Conservation (phyloP, 2,797 vertebrate species). For the Brachymystax lenok region DNA sequence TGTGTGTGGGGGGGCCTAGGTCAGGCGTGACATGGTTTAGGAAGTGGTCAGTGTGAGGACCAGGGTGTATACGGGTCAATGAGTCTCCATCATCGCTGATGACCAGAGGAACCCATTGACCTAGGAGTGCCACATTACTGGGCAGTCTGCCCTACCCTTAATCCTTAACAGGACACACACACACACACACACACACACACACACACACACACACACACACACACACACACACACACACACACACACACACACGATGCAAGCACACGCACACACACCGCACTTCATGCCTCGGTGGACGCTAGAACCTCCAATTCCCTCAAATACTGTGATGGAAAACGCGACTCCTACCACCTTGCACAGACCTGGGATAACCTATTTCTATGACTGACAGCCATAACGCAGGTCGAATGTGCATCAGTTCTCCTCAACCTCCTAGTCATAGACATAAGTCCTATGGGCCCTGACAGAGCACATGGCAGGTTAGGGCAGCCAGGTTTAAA, state of each 20-base stretch:
- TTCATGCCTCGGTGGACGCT: too few relatives aligned
- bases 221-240: too few relatives aligned
- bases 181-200: too few relatives aligned
- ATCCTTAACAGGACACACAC: too few relatives aligned
- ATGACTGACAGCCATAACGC: neutral
- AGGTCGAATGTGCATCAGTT: neutral
- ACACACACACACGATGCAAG: too few relatives aligned
- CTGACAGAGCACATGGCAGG: neutral
- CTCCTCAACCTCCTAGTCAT: neutral
- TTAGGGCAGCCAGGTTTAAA: neutral
- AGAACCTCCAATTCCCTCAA: too few relatives aligned
- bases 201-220: too few relatives aligned
- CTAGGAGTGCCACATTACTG: neutral
- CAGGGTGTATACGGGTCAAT: neutral
- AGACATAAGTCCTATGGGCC: neutral
- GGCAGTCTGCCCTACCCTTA: neutral
- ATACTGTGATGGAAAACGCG: too few relatives aligned
- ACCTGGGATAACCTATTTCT: too few relatives aligned
- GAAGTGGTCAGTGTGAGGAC: neutral
- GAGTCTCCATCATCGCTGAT: constrained; percentile 1
- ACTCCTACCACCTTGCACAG: too few relatives aligned
- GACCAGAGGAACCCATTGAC: neutral
- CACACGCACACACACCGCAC: too few relatives aligned
- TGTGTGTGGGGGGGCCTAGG: too few relatives aligned
- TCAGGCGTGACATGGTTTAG: neutral